Percentiles rank a stretch among this genome's conserved stretches.
Evolutionary conservation across 2,888 invertebrate genomes (phyloP).

Genomic region (Synanthedon andrenaeformis): DNA sequence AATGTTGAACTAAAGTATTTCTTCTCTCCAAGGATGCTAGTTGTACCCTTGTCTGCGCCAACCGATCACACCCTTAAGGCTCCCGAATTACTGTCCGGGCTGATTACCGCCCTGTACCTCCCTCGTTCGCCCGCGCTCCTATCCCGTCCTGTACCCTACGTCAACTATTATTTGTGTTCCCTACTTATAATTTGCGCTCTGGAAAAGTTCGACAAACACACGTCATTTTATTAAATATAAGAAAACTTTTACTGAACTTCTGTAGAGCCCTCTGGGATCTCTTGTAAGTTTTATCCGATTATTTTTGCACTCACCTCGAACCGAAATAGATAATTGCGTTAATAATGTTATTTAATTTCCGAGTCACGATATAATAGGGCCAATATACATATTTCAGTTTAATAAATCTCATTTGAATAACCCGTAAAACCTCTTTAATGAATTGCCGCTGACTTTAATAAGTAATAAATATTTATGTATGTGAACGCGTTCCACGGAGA

Average conservation of each 20-base stretch:
- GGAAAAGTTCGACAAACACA: constrained; percentile 60
- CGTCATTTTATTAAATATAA: constrained; percentile 60
- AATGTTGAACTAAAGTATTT: constrained; percentile 68
- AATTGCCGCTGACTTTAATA: constrained; percentile 47
- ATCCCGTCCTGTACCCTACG: constrained; percentile 41
- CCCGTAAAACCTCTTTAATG: constrained; percentile 42
- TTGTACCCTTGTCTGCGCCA: constrained; percentile 65
- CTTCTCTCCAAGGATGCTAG: constrained; percentile 63
- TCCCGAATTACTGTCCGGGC: constrained; percentile 66
- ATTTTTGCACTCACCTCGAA: constrained; percentile 20
- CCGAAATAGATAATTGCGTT: constrained; percentile 14
- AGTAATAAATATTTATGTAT: constrained; percentile 49
- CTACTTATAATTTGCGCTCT: constrained; percentile 62
- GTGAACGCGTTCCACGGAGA: constrained; percentile 32
- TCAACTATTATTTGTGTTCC: constrained; percentile 67
- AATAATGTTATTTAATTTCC: constrained; percentile 25
- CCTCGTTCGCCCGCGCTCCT: constrained; percentile 19
- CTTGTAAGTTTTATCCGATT: constrained; percentile 41
- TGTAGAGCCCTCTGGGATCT: constrained; percentile 44
- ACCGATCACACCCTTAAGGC: constrained; percentile 69
- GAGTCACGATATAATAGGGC: constrained; percentile 18
- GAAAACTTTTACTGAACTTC: constrained; percentile 49
- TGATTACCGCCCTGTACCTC: constrained; percentile 51
- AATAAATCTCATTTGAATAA: constrained; percentile 41
- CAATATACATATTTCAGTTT: constrained; percentile 17